Evolutionary conservation across 2,113 vertebrate genomes (phyloP).

Genomic region (Oophaga pumilio): DNA sequence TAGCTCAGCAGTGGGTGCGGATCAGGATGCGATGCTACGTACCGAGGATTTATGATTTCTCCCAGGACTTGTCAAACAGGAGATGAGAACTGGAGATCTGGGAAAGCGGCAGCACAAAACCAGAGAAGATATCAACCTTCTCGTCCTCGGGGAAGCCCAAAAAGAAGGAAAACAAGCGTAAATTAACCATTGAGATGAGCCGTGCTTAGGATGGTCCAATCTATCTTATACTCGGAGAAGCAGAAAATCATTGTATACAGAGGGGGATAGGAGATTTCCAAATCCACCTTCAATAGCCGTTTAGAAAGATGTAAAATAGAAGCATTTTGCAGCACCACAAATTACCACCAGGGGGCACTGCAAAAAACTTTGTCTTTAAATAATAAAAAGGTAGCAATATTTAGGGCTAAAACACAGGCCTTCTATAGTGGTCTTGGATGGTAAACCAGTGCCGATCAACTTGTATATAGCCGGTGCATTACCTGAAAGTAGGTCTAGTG

Average conservation of each 20-base stretch:
- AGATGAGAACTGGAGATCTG: neutral
- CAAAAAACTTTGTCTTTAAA: neutral
- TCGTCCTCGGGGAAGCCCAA: neutral
- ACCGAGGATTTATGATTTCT: slow-evolving; percentile 34
- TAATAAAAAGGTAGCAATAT: neutral
- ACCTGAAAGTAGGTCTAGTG: too few species aligned
- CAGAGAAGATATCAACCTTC: neutral
- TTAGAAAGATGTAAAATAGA: too few species aligned
- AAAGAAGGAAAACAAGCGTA: neutral
- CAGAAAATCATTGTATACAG: neutral
- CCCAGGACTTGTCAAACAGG: neutral
- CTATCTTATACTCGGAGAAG: neutral
- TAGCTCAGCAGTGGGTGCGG: slow-evolving; percentile 28
- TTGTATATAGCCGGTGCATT: too few species aligned
- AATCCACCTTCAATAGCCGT: too few species aligned
- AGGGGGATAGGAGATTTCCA: neutral
- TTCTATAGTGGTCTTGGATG: too few species aligned
- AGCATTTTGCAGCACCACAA: neutral
- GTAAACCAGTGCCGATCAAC: too few species aligned
- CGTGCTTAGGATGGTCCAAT: neutral
- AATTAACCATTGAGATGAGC: neutral
- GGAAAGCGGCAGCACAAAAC: neutral
- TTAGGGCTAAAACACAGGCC: too few species aligned
- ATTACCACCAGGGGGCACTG: neutral
- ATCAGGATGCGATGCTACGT: neutral